A percentile compares a stretch with the other conserved stretches of the same genome.
Evolutionary conservation across 2,888 invertebrate species (phyloP).

Genomic region (Torymus tubicola): DNA sequence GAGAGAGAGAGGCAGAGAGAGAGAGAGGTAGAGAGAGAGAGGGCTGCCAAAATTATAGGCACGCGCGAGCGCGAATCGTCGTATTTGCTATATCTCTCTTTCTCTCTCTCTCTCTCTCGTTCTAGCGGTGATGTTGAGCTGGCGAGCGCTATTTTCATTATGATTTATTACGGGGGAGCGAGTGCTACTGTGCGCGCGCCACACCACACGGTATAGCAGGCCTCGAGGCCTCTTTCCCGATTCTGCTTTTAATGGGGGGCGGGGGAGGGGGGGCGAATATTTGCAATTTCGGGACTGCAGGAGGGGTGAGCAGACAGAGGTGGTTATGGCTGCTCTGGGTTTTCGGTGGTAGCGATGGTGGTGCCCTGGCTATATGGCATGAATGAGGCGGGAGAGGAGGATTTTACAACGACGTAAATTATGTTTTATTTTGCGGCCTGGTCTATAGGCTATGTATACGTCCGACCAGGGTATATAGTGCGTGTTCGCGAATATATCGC

Average conservation of each 20-base stretch:
- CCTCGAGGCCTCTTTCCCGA: conserved; percentile 39
- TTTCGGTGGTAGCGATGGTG: neutral
- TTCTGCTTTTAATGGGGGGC: conserved; percentile 52
- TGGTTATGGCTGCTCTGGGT: neutral
- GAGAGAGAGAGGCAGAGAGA: too few relatives aligned
- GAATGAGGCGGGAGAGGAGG: conserved; percentile 29
- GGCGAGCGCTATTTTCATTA: conserved; percentile 47
- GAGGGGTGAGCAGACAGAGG: neutral
- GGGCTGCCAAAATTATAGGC: conserved; percentile 21
- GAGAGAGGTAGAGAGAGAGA: too few relatives aligned
- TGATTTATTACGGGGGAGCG: conserved; percentile 51
- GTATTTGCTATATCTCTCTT: too few relatives aligned
- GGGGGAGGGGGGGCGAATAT: too few relatives aligned
- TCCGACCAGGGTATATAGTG: too few relatives aligned
- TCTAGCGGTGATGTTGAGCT: conserved; percentile 19
- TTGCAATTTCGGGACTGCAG: conserved; percentile 45
- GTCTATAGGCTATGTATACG: neutral
- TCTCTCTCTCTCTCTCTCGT: too few relatives aligned
- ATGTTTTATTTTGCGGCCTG: conserved; percentile 38
- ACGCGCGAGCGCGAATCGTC: conserved; percentile 11
- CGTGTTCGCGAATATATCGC: too few relatives aligned
- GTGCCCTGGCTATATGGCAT: neutral
- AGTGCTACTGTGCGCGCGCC: neutral
- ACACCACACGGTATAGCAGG: too few relatives aligned
- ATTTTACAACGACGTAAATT: conserved; percentile 48